These are phyloP conservation scores for Bathynomus jamesi DNA, from an alignment of 1,140 invertebrate genomes.

Conservation along the genomic window DNA sequence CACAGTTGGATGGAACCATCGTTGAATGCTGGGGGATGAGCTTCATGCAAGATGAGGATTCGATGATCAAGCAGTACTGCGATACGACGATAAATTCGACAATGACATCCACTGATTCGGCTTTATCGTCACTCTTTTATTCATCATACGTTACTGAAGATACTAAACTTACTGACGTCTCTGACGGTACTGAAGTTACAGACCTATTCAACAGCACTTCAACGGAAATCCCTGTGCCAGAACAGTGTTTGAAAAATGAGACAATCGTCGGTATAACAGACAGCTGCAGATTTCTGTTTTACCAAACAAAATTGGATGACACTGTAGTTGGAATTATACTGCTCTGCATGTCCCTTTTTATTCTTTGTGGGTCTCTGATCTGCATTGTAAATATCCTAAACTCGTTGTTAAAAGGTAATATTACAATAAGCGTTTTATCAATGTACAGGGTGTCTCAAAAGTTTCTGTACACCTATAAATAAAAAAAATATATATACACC, in stretches of 20 bases:
- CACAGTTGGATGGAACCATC: slow-evolving; percentile 47
- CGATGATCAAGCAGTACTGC: slow-evolving; percentile 38
- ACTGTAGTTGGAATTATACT: slow-evolving; percentile 46
- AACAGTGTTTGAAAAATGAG: slow-evolving; percentile 4
- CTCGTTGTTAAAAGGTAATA: slow-evolving; percentile 43
- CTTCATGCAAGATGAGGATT: slow-evolving; percentile 38
- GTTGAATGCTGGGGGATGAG: slow-evolving; percentile 40
- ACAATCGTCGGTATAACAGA: slow-evolving; percentile 8
- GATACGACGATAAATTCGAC: slow-evolving; percentile 1
- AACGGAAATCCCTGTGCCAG: neutral
- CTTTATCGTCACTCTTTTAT: too few relatives aligned
- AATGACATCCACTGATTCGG: neutral
- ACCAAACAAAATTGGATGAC: slow-evolving; percentile 21
- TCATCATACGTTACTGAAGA: neutral
- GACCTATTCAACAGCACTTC: neutral
- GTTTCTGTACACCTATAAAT: too few relatives aligned
- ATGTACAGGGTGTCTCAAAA: too few relatives aligned
- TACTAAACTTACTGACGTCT: neutral
- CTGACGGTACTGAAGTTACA: too few relatives aligned
- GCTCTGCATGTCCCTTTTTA: slow-evolving; percentile 47
- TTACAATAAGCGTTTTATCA: too few relatives aligned
- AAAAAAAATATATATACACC: too few relatives aligned
- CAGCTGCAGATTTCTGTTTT: slow-evolving; percentile 30
- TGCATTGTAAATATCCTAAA: slow-evolving; percentile 54
- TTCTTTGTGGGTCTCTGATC: slow-evolving; percentile 51